Evolutionary conservation across 1,140 invertebrate species (phyloP), one percentile per base, ranked within the genome.

Genomic region (Leptonema lineaticorne): DNA sequence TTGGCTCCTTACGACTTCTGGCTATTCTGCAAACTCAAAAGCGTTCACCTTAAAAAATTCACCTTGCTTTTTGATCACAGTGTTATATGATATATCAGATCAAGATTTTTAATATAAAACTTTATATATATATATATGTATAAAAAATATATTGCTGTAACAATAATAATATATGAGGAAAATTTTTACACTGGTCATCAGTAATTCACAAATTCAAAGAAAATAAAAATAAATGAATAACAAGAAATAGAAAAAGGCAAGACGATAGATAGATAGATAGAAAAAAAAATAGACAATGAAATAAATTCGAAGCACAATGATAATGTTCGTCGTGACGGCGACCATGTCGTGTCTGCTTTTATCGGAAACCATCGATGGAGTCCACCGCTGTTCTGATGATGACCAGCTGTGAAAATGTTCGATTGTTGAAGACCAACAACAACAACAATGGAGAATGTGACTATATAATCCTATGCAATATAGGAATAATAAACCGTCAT

Each of bases 241-340:
- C n/a, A n/a, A n/a, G n/a, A n/a, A n/a, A n/a, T n/a, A n/a, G n/a
- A n/a, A n/a, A n/a, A n/a, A n/a, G n/a, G n/a, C n/a, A n/a, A n/a
- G 48, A 27, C 24, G 48, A 53, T 9, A 16, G 16, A 58, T 14
- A 62, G 22, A 45, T 41, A 41, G 59, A 45, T 33, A 20, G 45
- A 18, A 16, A 41, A 64, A 64, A 63, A 41, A 50, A 50, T 50
- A 50, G 16, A 45, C 14, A 45, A 9, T 16, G 37, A 45, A 53
- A 4, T 26, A 26, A 18, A 53, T 41, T 41, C 5, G 8, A 26
- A 18, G 20, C 20, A 53, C 27, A 53, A 53, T 53, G 50, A 64
- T 64, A 64, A 64, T 37, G 24, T 9, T 64, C n/a, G 62, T 64
- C 62, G 62, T 64, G 62, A 64, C 46, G 62, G 8, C 26, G n/a